Base-by-base conservation (phyloP, 2,113 vertebrate genomes). In the Erythrocebus patas region DNA sequence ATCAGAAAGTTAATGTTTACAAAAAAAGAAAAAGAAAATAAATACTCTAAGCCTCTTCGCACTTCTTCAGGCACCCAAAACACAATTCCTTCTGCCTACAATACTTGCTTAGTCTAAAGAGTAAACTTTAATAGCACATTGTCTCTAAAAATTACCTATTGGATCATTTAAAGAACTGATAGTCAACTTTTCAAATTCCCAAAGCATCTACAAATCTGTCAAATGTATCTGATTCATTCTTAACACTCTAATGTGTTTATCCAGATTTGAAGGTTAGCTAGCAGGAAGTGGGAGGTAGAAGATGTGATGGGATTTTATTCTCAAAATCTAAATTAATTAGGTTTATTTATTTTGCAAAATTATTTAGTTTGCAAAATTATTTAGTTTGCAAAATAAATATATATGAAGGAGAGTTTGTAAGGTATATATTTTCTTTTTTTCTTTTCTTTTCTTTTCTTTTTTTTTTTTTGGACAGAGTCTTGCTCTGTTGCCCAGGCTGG, bases 291-390 rank as follows among this genome's bases (percentile, higher is more conserved):
- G 10, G 4, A 45, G 30, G 20, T 5, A 85, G 52, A 70, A 45
- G 7, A 83, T 84, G 38, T 76, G 57, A 84, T 73, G 48, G 72
- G n/a, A 84, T 95, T 82, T 88, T 88, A 93, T 87, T 43, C n/a
- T 86, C 32, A 95, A 90, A 20, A 80, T 81, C 76, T 64, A 92
- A 89, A 89, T 95, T 81, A 89, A 89, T 79, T 75, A 79, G 50
- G 86, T 12, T 83, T 59, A 81, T 73, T 86, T 82, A 81, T 55
- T 91, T 94, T 76, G 40, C 38, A 96, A 97, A 97, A 55, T 35
- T 84, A 95, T 95, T 95, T 97, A 70, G 32, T 81, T 91, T 72
- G 40, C 38, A 96, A 97, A 97, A 55, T 38, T 84, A 95, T 95
- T 96, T 97, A 75, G 40, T 81, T 91, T 73, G 14, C 27, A 90